phyloP scores from a whole-genome alignment of 2,113 vertebrate species.

The Salvelinus sp. region DNA sequence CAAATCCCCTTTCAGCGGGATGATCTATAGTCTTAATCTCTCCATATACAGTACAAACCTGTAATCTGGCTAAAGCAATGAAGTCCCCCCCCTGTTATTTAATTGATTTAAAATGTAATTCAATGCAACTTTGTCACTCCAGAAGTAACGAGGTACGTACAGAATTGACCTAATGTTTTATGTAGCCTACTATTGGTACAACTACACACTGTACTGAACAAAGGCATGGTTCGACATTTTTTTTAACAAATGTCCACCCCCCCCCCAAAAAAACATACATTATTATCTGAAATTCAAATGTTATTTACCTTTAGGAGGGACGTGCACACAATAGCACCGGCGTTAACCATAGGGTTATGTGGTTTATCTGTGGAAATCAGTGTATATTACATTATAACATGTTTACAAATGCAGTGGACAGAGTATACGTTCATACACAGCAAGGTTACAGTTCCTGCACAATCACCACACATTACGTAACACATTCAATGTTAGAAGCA shows the following conservation, averaged over 20 bases:
- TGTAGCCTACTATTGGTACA: background rate
- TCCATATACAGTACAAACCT: background rate
- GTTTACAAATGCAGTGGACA: background rate
- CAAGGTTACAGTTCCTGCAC: too few species aligned
- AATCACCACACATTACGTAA: too few species aligned
- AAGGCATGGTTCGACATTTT: background rate
- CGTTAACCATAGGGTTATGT: constrained; percentile 99
- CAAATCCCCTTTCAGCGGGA: constrained; percentile 61
- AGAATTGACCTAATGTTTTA: background rate
- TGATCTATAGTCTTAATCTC: constrained; percentile 65
- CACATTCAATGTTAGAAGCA: too few species aligned
- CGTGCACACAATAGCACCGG: constrained; percentile 95
- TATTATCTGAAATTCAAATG: background rate
- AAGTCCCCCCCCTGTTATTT: background rate
- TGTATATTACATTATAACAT: background rate
- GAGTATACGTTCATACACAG: background rate
- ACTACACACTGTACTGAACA: background rate
- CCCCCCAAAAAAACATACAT: background rate
- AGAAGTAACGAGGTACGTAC: background rate
- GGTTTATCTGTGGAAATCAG: constrained; percentile 85
- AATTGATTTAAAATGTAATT: background rate
- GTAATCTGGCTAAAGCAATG: constrained; percentile 45
- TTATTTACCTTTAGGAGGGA: constrained; percentile 95
- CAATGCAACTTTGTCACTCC: background rate
- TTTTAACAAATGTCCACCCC: background rate